Conservation (phyloP, 2,113 vertebrate genomes). For the Bombycilla garrulus region DNA sequence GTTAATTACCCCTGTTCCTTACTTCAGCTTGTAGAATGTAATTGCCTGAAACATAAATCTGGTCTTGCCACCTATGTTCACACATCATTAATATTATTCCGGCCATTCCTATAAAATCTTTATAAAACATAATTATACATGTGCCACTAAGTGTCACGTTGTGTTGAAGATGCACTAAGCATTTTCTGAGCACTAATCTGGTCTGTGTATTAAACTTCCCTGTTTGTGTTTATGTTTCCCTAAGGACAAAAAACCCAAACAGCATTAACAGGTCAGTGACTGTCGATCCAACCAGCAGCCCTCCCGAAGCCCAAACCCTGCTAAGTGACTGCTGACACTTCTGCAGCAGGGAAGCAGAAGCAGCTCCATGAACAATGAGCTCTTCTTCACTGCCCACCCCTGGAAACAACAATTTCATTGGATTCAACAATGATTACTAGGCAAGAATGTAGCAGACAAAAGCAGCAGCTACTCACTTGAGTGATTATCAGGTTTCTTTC, state of each 20-base stretch:
- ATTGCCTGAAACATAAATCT: constrained; percentile 63
- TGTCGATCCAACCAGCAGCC: neutral
- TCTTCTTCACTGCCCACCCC: neutral
- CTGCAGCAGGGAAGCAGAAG: neutral
- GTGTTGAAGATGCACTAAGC: neutral
- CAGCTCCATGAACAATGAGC: neutral
- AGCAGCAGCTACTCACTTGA: neutral
- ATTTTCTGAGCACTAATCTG: neutral
- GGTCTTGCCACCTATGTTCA: constrained; percentile 30
- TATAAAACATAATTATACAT: constrained; percentile 12
- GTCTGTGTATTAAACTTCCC: neutral
- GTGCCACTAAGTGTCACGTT: neutral
- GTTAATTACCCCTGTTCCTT: constrained; percentile 59
- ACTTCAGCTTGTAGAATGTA: constrained; percentile 57
- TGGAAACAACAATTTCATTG: neutral
- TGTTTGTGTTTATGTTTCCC: neutral
- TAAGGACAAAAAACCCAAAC: neutral
- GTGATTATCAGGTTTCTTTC: neutral
- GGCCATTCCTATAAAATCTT: constrained; percentile 53
- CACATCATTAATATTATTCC: constrained; percentile 32
- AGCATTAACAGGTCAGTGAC: neutral
- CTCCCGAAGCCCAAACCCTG: neutral
- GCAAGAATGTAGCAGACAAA: neutral
- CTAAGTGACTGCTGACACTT: neutral
- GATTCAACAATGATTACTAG: neutral